Evolutionary conservation across 2,888 invertebrate species (phyloP), one percentile per base, ranked within the genome.

Genomic region (Beris chalybata): DNA sequence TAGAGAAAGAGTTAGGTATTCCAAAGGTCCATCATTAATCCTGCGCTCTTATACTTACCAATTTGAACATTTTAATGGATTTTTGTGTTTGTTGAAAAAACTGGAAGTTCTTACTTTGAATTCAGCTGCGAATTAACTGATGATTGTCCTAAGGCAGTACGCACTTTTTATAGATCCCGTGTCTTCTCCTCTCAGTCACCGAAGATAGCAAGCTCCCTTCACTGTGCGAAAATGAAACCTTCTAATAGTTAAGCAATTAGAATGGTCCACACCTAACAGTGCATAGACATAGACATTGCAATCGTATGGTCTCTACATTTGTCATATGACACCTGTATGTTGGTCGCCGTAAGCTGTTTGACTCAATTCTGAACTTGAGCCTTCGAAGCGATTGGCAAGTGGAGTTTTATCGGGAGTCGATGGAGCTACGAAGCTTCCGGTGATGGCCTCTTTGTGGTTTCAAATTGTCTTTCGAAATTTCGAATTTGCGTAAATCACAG

Each of bases 1-100:
- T 52, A 70, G 44, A 71, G 45, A 47, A 13, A 30, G 13, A 5
- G 12, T 5, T 52, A n/a, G 38, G 32, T 11, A 52, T 29, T 48
- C n/a, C 67, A 69, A 50, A 72, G 71, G 45, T 73, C 57, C 74
- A 71, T 63, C 74, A 71, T 56, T 74, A 22, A 70, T 61, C 72
- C 70, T 74, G 73, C 1, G 38, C 38, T 29, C 31, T 5, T 48
- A 22, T 53, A 55, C 59, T 65, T 67, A 71, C 71, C 50, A 71
- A 68, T 68, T 69, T 67, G 64, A 69, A 67, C 70, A 70, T 70
- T 59, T 67, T 67, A 66, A 57, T 52, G 9, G n/a, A 52, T 53
- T 67, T 56, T 13, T 31, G 29, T 65, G 32, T 61, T 43, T 29
- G 22, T 9, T 45, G 45, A 3, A 43, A 31, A 22, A 38, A 13